A percentile compares a stretch with the other conserved stretches of the same genome.
Conservation (phyloP, 2,888 invertebrate species). For the Caenorhabditis afra region DNA sequence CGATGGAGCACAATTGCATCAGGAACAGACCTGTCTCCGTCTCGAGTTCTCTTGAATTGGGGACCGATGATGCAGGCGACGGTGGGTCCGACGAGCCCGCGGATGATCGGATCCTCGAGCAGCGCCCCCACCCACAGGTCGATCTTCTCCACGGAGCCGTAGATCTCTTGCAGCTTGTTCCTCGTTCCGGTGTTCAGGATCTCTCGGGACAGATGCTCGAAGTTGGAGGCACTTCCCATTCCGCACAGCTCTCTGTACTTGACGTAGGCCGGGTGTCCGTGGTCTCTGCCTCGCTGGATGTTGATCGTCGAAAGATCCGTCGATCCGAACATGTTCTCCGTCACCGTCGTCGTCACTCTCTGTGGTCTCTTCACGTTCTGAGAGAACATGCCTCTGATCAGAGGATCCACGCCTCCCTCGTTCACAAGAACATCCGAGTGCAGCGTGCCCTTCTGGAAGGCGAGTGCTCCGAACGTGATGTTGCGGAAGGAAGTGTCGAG, state of each 20-base stretch:
- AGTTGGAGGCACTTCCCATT: slow-evolving; percentile 85
- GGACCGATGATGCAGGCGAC: slow-evolving; percentile 82
- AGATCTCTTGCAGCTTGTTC: slow-evolving; percentile 71
- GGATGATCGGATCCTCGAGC: slow-evolving; percentile 82
- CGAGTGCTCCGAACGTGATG: slow-evolving; percentile 86
- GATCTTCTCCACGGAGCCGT: slow-evolving; percentile 77
- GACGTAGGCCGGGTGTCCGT: slow-evolving; percentile 89
- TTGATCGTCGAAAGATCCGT: slow-evolving; percentile 93
- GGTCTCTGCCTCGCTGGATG: slow-evolving; percentile 93
- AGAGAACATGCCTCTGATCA: slow-evolving; percentile 83
- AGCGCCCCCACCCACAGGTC: slow-evolving; percentile 83
- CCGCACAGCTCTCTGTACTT: slow-evolving; percentile 91
- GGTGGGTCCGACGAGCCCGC: slow-evolving; percentile 83
- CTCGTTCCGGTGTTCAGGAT: slow-evolving; percentile 74
- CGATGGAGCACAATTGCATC: too few relatives aligned
- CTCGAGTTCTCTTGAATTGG: slow-evolving; percentile 82
- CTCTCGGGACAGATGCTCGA: slow-evolving; percentile 84
- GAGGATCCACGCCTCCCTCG: slow-evolving; percentile 93
- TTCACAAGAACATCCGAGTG: slow-evolving; percentile 82
- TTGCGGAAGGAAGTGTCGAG: slow-evolving; percentile 89
- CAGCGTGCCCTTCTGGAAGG: slow-evolving; percentile 94
- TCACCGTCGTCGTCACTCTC: slow-evolving; percentile 92
- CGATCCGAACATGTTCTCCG: slow-evolving; percentile 88
- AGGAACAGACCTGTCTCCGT: slow-evolving; percentile 82
- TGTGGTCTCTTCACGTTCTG: slow-evolving; percentile 82